Evolutionary conservation across 2,113 vertebrate genomes (phyloP), one percentile per base, ranked within the genome.

Genomic region (Megaceryle torquata): DNA sequence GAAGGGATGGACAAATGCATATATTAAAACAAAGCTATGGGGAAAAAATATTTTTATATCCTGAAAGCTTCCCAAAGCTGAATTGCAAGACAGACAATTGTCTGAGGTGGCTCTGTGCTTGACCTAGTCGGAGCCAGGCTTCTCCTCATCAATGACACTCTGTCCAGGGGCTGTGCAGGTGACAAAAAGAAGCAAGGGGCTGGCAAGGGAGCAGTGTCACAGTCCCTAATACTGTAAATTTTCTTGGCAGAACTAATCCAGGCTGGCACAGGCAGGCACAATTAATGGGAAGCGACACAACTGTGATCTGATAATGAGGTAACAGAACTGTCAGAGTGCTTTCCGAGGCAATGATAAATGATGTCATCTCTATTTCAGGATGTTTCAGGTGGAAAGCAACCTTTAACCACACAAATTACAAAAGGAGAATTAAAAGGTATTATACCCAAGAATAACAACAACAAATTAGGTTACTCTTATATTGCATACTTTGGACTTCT

Each of bases 171-270:
- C n/a, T 92, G 39, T 17, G 56, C 61, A 82, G 43, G 50, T 85
- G 88, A 85, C 48, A 92, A 93, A 93, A 65, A n/a, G 28, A 91
- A 96, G 80, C 12, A 5, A 15, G 43, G 65, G 13, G 48, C 37
- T 89, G 48, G 48, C 50, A 92, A 91, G 25, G 64, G 14, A 88
- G 60, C 59, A 86, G 70, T 85, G 72, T 82, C 89, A 91, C 0
- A 0, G 37, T 29, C 19, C 57, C 41, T 1, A 0, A 22, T 16
- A 76, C 29, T 75, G 77, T 84, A 92, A 89, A 96, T 96, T 95
- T 91, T 31, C 35, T 43, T 64, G 39, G 65, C 85, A 93, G 63
- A 96, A 94, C 70, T 89, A 97, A 97, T 97, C 95, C 93, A 60
- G 61, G 54, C 67, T 89, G 69, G 39, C 29, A 48, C 3, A 78